Evolutionary conservation across 2,888 invertebrate genomes (phyloP).

Genomic region (Brenthis ino): DNA sequence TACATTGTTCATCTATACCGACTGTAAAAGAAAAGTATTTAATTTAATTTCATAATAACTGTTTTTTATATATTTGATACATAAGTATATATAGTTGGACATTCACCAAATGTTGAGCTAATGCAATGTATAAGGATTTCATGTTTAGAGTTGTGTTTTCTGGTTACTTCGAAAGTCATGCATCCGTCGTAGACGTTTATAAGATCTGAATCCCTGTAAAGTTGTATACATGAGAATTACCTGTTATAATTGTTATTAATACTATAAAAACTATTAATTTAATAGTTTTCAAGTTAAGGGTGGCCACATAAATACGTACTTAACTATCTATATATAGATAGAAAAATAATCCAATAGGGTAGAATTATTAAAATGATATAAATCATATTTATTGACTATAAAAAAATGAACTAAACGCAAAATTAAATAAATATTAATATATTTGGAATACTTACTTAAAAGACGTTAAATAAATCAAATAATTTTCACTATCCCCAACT

Average conservation of each 20-base stretch:
- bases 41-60: neutral
- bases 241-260: too few relatives aligned
- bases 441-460: conserved; percentile 73
- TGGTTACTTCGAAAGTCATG: conserved; percentile 66
- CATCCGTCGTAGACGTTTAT: conserved; percentile 68
- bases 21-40: conserved; percentile 60
- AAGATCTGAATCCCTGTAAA: conserved; percentile 69
- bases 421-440: too few relatives aligned
- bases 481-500: conserved; percentile 85
- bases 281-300: too few relatives aligned
- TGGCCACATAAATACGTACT: too few relatives aligned
- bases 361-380: too few relatives aligned
- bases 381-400: too few relatives aligned
- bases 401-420: too few relatives aligned
- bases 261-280: too few relatives aligned
- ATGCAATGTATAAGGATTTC: conserved; percentile 80
- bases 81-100: too few relatives aligned
- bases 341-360: too few relatives aligned
- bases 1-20: conserved; percentile 75
- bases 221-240: neutral
- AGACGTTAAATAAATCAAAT: conserved; percentile 79
- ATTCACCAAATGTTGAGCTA: conserved; percentile 81
- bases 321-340: neutral
- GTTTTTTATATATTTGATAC: neutral
- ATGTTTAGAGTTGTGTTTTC: conserved; percentile 65